Base-by-base conservation (phyloP, 2,113 vertebrate species). In the Melanerpes formicivorus region DNA sequence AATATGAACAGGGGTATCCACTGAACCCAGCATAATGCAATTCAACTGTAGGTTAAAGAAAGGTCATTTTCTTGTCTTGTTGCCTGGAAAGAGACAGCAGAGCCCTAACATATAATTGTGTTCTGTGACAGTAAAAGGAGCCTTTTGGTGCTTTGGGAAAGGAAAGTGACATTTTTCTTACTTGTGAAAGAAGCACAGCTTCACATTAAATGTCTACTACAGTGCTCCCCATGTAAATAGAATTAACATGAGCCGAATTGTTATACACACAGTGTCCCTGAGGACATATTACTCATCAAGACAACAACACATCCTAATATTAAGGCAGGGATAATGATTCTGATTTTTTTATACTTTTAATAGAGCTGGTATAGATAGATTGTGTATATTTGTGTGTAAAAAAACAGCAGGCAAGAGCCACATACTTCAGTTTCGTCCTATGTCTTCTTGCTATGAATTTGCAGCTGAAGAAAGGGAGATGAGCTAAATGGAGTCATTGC, bases 41-140 rank as follows among this genome's bases (percentile, higher is more conserved):
- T 93, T 93, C 77, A 84, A 66, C 65, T 88, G 50, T 62, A 93
- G 93, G 92, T 95, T 90, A 94, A 90, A 91, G 90, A 80, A 96
- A 93, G 95, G 91, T 91, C 79, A 78, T 90, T 92, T 88, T 92
- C 84, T 94, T 95, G 92, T 80, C 92, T 87, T 90, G 62, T 96
- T 96, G 93, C 34, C 80, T 96, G 64, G 66, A 84, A 94, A 90
- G 64, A 85, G 85, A 62, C 71, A 76, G 88, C 70, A 66, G 73
- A 93, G 55, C 67, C 88, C 93, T 87, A 87, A 84, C 67, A 11
- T 63, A 30, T 76, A 93, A 91, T 93, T 93, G 92, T 88, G 83
- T 84, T 96, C 66, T 84, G 66, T 87, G 88, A 87, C 83, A 92
- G 63, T 90, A 59, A 83, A 95, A 96, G 83, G 73, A 92, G 77